These are phyloP conservation scores for Hestina assimilis DNA, from an alignment of 1,140 invertebrate genomes.

Conservation along the genomic window DNA sequence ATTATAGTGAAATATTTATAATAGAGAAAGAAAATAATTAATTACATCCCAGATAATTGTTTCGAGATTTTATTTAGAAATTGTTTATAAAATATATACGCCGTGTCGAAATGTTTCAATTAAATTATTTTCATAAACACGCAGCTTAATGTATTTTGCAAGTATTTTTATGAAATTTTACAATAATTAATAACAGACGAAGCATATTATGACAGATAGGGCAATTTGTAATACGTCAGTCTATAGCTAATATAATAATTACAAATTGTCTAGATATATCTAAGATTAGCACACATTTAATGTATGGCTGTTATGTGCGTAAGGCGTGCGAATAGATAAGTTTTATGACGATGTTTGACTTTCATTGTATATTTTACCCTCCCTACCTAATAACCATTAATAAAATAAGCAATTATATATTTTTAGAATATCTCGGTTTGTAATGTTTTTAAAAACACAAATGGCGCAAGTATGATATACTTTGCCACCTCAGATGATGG, in stretches of 20 bases:
- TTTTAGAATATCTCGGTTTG: neutral
- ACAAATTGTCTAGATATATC: conserved; percentile 16
- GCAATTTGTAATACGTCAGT: neutral
- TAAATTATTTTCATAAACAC: neutral
- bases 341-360: conserved; percentile 31
- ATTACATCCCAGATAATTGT: neutral
- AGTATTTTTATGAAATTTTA: conserved; percentile 5
- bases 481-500: no score
- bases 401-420: neutral
- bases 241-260: conserved; percentile 1
- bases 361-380: conserved; percentile 3
- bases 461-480: neutral
- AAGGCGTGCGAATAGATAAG: conserved; percentile 39
- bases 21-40: neutral
- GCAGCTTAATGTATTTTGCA: neutral
- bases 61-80: neutral
- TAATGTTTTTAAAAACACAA: neutral
- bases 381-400: neutral
- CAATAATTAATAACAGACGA: neutral
- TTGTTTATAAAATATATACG: neutral
- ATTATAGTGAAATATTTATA: no score
- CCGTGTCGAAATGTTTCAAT: neutral
- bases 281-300: conserved; percentile 12
- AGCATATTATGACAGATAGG: conserved; percentile 2
- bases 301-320: conserved; percentile 42